A percentile compares a stretch with the other conserved stretches of the same genome.
Conservation (phyloP, 2,888 invertebrate genomes). For the Tachina grossa region DNA sequence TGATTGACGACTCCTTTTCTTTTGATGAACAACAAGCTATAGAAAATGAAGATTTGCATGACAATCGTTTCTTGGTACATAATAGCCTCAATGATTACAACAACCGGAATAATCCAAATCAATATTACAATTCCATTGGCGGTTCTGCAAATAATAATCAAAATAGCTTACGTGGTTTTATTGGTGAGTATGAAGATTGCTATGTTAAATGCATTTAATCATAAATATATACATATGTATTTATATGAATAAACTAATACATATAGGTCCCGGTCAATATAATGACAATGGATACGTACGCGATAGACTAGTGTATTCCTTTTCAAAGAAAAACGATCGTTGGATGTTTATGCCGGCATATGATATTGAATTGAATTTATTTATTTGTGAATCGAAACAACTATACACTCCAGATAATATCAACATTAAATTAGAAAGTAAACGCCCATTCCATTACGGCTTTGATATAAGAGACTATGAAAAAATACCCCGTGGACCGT, state of each 20-base stretch:
- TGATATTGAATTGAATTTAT: slow-evolving; percentile 90
- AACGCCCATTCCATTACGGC: slow-evolving; percentile 93
- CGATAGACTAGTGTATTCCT: slow-evolving; percentile 92
- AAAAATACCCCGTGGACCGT: slow-evolving; percentile 93
- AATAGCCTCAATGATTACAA: slow-evolving; percentile 74
- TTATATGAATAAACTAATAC: not conserved
- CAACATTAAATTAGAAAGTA: slow-evolving; percentile 89
- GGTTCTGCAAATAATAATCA: slow-evolving; percentile 77
- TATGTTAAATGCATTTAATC: not conserved
- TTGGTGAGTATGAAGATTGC: slow-evolving; percentile 73
- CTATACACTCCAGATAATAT: slow-evolving; percentile 85
- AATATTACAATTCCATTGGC: slow-evolving; percentile 76
- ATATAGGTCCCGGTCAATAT: slow-evolving; percentile 76
- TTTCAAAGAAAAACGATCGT: slow-evolving; percentile 87
- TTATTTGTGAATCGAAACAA: slow-evolving; percentile 89
- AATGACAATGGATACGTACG: slow-evolving; percentile 83
- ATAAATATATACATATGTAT: not conserved
- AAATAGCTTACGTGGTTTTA: slow-evolving; percentile 77
- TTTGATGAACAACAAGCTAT: slow-evolving; percentile 84
- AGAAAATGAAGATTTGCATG: slow-evolving; percentile 82
- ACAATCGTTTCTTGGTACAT: slow-evolving; percentile 80
- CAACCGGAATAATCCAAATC: slow-evolving; percentile 76
- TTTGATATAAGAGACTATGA: slow-evolving; percentile 91
- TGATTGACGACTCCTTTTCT: slow-evolving; percentile 92
- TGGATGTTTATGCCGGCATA: slow-evolving; percentile 93